Evolutionary conservation across 2,113 vertebrate species (phyloP).

Genomic region (Ascaphus truei): DNA sequence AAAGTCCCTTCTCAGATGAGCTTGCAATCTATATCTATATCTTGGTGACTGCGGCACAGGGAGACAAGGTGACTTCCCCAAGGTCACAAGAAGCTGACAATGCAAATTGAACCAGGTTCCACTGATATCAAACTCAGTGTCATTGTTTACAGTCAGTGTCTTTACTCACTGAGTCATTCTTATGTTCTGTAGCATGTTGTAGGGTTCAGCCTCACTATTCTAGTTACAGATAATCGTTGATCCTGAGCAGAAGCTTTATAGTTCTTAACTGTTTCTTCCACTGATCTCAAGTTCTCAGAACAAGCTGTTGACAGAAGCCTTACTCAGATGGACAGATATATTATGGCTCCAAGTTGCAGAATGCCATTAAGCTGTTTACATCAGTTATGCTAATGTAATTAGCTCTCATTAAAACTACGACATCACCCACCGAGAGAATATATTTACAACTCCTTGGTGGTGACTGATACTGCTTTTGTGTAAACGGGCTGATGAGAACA

Average conservation of each 20-base stretch:
- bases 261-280: background rate
- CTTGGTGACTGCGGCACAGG: no score
- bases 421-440: slow-evolving; percentile 66
- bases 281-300: slow-evolving; percentile 46
- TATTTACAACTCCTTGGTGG: slow-evolving; percentile 65
- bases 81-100: no score
- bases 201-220: background rate
- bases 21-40: no score
- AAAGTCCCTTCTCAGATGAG: no score
- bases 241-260: no score
- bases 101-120: no score
- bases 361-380: slow-evolving; percentile 77
- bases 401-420: slow-evolving; percentile 71
- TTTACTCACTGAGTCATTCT: no score
- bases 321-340: slow-evolving; percentile 67
- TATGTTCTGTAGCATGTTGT: no score
- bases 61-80: no score
- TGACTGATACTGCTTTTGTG: slow-evolving; percentile 61
- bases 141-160: no score
- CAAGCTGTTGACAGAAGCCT: slow-evolving; percentile 57
- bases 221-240: background rate
- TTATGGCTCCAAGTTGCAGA: slow-evolving; percentile 69
- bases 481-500: slow-evolving; percentile 49
- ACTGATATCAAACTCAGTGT: no score
- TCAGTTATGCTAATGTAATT: slow-evolving; percentile 85